Conservation (phyloP, 2,797 vertebrate species). For the Cuculus canorus region DNA sequence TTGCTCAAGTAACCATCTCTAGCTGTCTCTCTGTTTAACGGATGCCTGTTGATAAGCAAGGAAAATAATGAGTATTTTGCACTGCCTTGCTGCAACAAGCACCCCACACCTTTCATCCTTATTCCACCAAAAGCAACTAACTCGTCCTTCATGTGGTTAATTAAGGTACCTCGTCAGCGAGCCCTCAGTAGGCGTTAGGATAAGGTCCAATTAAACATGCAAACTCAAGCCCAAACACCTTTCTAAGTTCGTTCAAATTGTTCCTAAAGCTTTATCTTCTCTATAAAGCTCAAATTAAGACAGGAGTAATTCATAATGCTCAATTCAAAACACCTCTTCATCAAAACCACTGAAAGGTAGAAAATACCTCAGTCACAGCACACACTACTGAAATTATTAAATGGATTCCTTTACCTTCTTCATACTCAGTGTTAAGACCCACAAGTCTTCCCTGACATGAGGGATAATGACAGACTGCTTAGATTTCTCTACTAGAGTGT, state of each 20-base stretch:
- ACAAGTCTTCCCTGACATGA: not conserved
- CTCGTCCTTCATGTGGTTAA: constrained; percentile 19
- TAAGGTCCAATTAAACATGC: constrained; percentile 31
- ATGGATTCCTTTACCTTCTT: not conserved
- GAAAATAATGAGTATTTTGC: constrained; percentile 55
- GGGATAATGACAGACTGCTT: not conserved
- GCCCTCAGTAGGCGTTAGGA: not conserved
- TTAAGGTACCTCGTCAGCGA: not conserved
- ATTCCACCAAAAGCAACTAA: constrained; percentile 1
- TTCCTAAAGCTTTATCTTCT: not conserved
- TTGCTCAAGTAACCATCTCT: constrained; percentile 37
- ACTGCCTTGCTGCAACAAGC: constrained; percentile 18
- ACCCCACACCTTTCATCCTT: constrained; percentile 39
- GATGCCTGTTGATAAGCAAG: constrained; percentile 48
- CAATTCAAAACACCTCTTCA: not conserved
- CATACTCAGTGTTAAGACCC: not conserved
- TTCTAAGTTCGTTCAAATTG: not conserved
- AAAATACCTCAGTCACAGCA: not conserved
- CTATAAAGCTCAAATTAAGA: not conserved
- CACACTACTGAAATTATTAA: not conserved
- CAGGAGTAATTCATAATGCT: not conserved
- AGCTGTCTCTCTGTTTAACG: not conserved
- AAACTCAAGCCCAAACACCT: not conserved
- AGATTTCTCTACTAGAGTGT: not conserved
- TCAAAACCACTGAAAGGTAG: not conserved